Base-by-base conservation (phyloP, 2,888 invertebrate species). In the Heliconius ethilla region DNA sequence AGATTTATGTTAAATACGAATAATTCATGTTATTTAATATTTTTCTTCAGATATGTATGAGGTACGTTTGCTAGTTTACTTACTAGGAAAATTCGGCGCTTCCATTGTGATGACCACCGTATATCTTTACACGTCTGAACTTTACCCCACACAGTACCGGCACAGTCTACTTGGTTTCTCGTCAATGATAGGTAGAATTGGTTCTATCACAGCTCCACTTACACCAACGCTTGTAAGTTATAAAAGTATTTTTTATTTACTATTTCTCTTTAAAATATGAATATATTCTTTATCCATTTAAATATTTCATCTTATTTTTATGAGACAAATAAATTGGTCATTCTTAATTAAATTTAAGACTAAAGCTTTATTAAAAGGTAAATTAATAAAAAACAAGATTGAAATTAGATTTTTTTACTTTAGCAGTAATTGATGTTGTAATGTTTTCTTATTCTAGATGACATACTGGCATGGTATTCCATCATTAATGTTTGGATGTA, bases 131-230 rank as follows among this genome's bases (percentile, higher is more conserved):
- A 96, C 97, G 0, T 95, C 96, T 7, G 97, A 97, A 90, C 93
- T 97, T 85, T 97, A 96, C 87, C 97, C 97, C 3, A 97, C 97
- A 33, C 95, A 95, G 85, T 94, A 96, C 81, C 93, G 97, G 0
- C 96, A 97, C 88, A 96, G 95, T 67, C 90, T 96, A 80, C 93
- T 97, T 51, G 96, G 96, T 5, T 94, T 96, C 83, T 96, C 96
- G 83, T 96, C 96, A 22, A 96, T 96, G 96, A 93, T 96, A 78
- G 97, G 97, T 0, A 93, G 96, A 33, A 89, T 97, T 51, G 97
- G 97, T 0, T 96, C 96, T 15, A 96, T 97, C 90, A 89, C 96
- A 63, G 96, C 97, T 0, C 97, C 97, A 0, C 96, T 96, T 82
- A 96, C 96, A 1, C 96, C 96, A 5, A 92, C 96, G 25, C 86